A percentile compares a stretch with the other conserved stretches of the same genome.
Conservation (phyloP, 2,113 vertebrate genomes). For the Xiphias gladius region DNA sequence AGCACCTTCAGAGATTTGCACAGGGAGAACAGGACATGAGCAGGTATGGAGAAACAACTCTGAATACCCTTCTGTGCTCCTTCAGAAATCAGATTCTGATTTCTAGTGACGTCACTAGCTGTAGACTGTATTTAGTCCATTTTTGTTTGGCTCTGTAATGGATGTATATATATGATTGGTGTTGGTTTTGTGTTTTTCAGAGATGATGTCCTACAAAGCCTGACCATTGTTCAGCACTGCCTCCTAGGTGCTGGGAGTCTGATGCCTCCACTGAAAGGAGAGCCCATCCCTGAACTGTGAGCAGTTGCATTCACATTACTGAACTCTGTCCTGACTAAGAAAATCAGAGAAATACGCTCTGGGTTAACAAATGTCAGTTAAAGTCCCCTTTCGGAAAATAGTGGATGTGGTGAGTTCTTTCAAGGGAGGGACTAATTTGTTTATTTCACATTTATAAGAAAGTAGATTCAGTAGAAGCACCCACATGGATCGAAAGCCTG, state of each 20-base stretch:
- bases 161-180: not conserved
- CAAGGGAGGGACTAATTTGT: too few relatives aligned
- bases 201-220: conserved; percentile 96
- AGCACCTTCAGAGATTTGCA: conserved; percentile 88
- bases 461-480: too few relatives aligned
- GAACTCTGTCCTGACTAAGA: not conserved
- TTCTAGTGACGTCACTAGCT: not conserved
- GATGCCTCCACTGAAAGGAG: conserved; percentile 92
- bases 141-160: not conserved
- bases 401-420: not conserved
- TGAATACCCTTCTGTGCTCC: not conserved
- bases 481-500: too few relatives aligned
- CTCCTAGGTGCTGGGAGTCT: conserved; percentile 94
- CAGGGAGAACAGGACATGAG: conserved; percentile 92
- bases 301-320: conserved; percentile 43
- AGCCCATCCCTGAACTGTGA: conserved; percentile 92
- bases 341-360: not conserved
- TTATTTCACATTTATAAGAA: too few relatives aligned
- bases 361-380: too few relatives aligned
- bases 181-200: conserved; percentile 76
- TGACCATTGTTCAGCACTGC: conserved; percentile 95
- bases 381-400: not conserved
- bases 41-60: conserved; percentile 81
- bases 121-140: not conserved
- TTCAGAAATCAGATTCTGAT: not conserved